A percentile compares a stretch with the other conserved stretches of the same genome.
Conservation (phyloP, 2,797 vertebrate species). For the Poecilia wingei region DNA sequence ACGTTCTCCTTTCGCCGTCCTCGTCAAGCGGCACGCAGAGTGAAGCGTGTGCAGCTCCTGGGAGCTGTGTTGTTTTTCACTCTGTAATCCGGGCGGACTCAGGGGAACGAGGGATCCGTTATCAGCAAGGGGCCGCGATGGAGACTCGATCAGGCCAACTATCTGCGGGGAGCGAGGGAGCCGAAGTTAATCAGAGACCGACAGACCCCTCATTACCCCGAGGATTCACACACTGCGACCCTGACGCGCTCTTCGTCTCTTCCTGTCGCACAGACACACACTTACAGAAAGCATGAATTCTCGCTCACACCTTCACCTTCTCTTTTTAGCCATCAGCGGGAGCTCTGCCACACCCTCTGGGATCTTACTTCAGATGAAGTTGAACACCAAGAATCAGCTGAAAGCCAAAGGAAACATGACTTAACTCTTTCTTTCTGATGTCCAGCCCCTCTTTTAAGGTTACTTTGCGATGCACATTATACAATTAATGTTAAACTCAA, state of each 20-base stretch:
- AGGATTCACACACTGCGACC: conserved; percentile 68
- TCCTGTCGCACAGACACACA: conserved; percentile 39
- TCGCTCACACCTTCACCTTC: conserved; percentile 20
- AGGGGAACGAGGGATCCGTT: conserved; percentile 74
- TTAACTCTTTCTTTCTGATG: neutral
- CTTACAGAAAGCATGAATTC: conserved; percentile 23
- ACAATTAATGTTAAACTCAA: neutral
- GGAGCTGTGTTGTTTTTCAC: conserved; percentile 79
- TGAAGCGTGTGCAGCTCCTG: conserved; percentile 50
- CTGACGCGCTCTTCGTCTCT: conserved; percentile 43
- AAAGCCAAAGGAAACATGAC: conserved; percentile 4
- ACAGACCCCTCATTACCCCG: conserved; percentile 78
- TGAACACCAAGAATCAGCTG: conserved; percentile 15
- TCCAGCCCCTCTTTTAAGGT: neutral
- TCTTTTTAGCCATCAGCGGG: conserved; percentile 8
- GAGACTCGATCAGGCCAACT: conserved; percentile 78
- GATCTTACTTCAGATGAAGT: neutral
- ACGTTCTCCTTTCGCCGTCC: conserved; percentile 43
- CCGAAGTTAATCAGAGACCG: conserved; percentile 83
- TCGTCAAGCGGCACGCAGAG: conserved; percentile 39
- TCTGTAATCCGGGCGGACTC: conserved; percentile 70
- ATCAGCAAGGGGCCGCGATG: conserved; percentile 79
- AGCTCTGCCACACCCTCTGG: conserved; percentile 22
- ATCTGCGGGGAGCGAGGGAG: conserved; percentile 75
- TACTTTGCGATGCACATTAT: neutral